Percentiles rank a stretch among this genome's conserved stretches.
Evolutionary conservation across 2,797 vertebrate genomes (phyloP).

Genomic region (Oryzias dopingdopingensis): DNA sequence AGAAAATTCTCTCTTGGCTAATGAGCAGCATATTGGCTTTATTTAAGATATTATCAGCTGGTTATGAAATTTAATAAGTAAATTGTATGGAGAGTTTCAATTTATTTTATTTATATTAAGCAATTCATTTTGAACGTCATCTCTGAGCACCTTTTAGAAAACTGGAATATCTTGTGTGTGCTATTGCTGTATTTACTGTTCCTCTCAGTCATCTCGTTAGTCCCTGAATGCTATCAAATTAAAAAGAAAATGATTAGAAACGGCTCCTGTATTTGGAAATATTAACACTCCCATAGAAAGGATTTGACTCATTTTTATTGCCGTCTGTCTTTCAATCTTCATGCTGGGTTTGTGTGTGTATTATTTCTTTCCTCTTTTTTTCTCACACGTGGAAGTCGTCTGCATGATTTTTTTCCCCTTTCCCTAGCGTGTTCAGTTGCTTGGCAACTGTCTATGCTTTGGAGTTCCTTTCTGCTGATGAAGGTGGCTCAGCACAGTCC

Average conservation of each 20-base stretch:
- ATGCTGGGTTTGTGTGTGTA: slow-evolving; percentile 13
- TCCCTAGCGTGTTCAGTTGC: slow-evolving; percentile 67
- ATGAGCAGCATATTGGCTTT: too few relatives aligned
- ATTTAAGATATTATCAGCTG: too few relatives aligned
- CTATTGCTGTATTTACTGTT: slow-evolving; percentile 15
- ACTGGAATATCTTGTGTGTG: slow-evolving; percentile 11
- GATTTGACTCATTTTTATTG: slow-evolving; percentile 49
- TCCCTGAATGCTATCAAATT: slow-evolving; percentile 22
- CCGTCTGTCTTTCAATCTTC: slow-evolving; percentile 3
- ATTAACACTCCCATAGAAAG: slow-evolving; percentile 31
- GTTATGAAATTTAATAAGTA: too few relatives aligned
- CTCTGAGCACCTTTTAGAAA: slow-evolving; percentile 1
- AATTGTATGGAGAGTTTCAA: too few relatives aligned
- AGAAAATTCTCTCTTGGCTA: too few relatives aligned
- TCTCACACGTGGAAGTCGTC: slow-evolving; percentile 63
- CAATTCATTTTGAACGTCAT: too few relatives aligned
- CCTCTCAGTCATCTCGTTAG: slow-evolving; percentile 7
- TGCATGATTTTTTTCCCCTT: slow-evolving; percentile 27
- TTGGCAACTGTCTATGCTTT: slow-evolving; percentile 78
- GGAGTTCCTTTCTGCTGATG: slow-evolving; percentile 68
- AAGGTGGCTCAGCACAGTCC: slow-evolving; percentile 54
- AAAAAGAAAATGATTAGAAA: slow-evolving; percentile 22
- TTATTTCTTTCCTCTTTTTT: slow-evolving; percentile 22
- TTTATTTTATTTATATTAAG: too few relatives aligned
- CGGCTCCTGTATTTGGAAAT: slow-evolving; percentile 9